Evolutionary conservation across 2,797 vertebrate species (phyloP).

Genomic region (Capromys pilorides): DNA sequence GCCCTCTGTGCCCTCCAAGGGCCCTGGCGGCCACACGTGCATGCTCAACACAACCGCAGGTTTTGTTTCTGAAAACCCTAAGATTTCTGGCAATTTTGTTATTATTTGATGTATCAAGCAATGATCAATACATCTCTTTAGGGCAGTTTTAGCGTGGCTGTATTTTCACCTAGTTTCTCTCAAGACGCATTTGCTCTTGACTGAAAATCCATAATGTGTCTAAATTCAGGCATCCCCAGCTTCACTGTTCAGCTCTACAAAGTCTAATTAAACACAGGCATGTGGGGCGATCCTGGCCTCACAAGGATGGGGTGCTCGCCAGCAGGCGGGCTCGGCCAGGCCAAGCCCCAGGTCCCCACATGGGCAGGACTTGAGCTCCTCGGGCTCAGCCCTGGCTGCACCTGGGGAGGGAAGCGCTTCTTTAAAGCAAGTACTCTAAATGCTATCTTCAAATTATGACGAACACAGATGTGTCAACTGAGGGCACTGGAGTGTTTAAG

Average conservation of each 20-base stretch:
- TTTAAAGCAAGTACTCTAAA: not conserved
- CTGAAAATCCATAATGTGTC: slow-evolving; percentile 22
- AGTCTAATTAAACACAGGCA: not conserved
- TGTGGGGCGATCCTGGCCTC: not conserved
- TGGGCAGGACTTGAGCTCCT: not conserved
- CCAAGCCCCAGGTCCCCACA: accelerated
- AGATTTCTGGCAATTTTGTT: slow-evolving; percentile 39
- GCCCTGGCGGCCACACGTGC: accelerated
- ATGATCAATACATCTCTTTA: slow-evolving; percentile 61
- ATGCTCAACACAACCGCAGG: not conserved
- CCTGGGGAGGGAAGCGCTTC: not conserved
- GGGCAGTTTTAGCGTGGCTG: not conserved
- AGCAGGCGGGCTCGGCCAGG: not conserved
- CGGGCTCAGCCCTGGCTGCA: too few relatives aligned
- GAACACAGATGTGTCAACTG: not conserved
- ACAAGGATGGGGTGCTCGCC: accelerated
- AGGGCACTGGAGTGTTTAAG: not conserved
- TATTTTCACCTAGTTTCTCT: slow-evolving; percentile 54
- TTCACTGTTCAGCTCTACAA: not conserved
- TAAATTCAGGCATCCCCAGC: not conserved
- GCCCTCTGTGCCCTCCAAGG: accelerated
- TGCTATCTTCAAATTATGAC: not conserved
- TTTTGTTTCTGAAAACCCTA: slow-evolving; percentile 44
- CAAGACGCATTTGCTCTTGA: not conserved
- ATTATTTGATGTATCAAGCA: slow-evolving; percentile 54